Percentiles rank a stretch among this genome's conserved stretches.
Conservation (phyloP, 2,888 invertebrate genomes). For the Nephrotoma guestfalica region DNA sequence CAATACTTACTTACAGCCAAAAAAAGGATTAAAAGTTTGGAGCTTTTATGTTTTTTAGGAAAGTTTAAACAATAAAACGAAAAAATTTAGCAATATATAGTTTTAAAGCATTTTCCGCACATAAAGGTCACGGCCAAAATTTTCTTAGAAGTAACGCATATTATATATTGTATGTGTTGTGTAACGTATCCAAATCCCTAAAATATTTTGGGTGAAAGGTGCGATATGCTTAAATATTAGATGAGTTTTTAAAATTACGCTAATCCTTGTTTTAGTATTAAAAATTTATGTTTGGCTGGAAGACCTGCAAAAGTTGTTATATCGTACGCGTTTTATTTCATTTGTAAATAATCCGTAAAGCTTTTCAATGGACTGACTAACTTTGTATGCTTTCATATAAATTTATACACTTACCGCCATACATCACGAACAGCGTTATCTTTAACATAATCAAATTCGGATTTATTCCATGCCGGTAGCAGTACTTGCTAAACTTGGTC, state of each 20-base stretch:
- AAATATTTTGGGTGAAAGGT: background rate
- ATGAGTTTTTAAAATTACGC: background rate
- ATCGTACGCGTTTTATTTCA: no score
- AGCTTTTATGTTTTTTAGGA: background rate
- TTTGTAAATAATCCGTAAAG: no score
- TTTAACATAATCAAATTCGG: conserved; percentile 67
- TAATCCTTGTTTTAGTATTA: background rate
- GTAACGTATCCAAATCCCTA: background rate
- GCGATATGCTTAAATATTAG: background rate
- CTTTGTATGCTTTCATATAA: background rate
- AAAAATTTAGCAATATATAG: background rate
- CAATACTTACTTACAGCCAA: no score
- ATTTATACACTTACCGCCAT: conserved; percentile 44
- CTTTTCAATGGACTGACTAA: no score
- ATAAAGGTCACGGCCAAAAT: background rate
- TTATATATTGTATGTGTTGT: background rate
- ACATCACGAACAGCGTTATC: conserved; percentile 68
- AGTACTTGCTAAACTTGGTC: conserved; percentile 26
- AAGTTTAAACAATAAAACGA: background rate
- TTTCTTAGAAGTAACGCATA: no score
- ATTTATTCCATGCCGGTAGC: conserved; percentile 46
- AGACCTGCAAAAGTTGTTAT: background rate
- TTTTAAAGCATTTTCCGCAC: background rate
- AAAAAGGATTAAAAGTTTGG: background rate
- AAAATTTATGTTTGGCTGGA: background rate